phyloP scores from a whole-genome alignment of 2,113 vertebrate species.

The Aphelocoma coerulescens region DNA sequence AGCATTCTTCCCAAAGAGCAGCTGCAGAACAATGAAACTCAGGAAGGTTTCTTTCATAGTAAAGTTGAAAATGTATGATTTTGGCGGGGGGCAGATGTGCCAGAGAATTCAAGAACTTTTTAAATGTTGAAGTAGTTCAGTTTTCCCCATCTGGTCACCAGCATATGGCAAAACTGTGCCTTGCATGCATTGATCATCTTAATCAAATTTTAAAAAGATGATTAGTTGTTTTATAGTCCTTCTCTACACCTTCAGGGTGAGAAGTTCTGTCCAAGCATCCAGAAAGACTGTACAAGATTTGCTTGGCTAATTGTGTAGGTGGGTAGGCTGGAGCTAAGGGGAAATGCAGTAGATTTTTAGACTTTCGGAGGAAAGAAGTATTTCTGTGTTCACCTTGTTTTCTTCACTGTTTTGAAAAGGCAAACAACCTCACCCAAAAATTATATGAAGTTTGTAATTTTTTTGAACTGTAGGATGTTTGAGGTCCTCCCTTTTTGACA shows the following conservation, averaged over 20 bases:
- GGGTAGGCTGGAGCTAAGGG: not conserved
- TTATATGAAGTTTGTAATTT: not conserved
- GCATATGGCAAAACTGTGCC: not conserved
- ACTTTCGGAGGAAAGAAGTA: not conserved
- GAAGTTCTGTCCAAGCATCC: not conserved
- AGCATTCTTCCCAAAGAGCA: not conserved
- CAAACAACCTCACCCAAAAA: not conserved
- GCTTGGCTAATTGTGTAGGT: not conserved
- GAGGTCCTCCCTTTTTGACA: not conserved
- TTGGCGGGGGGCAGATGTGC: fast-evolving
- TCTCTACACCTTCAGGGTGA: not conserved
- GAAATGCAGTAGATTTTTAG: not conserved
- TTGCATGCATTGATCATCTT: not conserved
- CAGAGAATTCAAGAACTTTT: not conserved
- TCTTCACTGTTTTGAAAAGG: not conserved
- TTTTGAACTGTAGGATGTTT: not conserved
- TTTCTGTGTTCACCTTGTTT: not conserved
- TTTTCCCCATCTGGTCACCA: not conserved
- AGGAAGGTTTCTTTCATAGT: not conserved
- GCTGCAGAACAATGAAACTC: not conserved
- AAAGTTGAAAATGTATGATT: not conserved
- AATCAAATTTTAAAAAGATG: not conserved
- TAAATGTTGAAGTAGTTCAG: not conserved
- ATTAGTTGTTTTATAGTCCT: not conserved
- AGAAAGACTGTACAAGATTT: not conserved